Base-by-base conservation (phyloP, 1,140 invertebrate species). In the Frieseomelitta varia region DNA sequence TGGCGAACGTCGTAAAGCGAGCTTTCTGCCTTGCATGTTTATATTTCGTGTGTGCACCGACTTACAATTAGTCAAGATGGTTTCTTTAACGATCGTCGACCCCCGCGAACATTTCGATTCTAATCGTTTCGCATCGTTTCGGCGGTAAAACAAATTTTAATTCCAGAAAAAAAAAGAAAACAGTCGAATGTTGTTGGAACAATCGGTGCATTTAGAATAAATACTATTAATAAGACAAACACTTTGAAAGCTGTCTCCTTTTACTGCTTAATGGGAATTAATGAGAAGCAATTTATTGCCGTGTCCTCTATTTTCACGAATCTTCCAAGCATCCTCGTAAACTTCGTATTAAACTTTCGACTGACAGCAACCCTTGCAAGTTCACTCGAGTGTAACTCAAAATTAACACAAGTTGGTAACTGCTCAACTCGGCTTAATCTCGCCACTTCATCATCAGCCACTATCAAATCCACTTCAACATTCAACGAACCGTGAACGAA, bases 1-100 rank as follows among this genome's bases (percentile, higher is more conserved):
- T 84, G 67, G 56, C 30, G 81, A 84, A 84, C 65, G 61, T 61
- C 65, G 65, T 39, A 69, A 47, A 79, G 51, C n/a, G 55, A 71
- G 67, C 55, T 61, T 78, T 71, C 47, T 71, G 21, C 24, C 51
- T 63, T 21, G 79, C 39, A 6, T n/a, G 63, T 68, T 30, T 69
- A 17, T 53, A 30, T 19, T 69, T 79, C 65, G 65, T 55, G 51
- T 34, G 30, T 34, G 58, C 56, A 19, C 34, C n/a, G 15, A 47
- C 34, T 75, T 65, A 51, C 17, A 30, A 51, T 78, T 65, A 51
- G 56, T 51, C 39, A 27, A 51, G n/a, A 17, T n/a, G 11, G 27
- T 63, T 63, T 61, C 30, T 76, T 76, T 34, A n/a, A 39, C 21
- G 56, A 61, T 61, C 27, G 19, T 34, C 19, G 10, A 34, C 17